Conservation (phyloP, 2,888 invertebrate species). For the Phlogophora meticulosa region DNA sequence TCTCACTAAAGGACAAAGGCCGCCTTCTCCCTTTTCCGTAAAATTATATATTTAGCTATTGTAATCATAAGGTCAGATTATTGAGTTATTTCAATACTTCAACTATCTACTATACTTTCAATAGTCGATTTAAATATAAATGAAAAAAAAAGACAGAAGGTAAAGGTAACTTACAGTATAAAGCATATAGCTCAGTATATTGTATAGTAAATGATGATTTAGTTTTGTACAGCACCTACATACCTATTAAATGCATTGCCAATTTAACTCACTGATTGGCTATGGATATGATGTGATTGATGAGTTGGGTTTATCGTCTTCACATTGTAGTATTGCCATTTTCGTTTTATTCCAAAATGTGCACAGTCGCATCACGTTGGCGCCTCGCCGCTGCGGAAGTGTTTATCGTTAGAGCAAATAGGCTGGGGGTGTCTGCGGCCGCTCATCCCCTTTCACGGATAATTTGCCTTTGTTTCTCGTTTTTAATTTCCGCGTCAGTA, state of each 20-base stretch:
- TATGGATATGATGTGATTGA: background rate
- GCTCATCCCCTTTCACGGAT: slow-evolving; percentile 79
- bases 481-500: slow-evolving; percentile 85
- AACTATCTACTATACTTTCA: too few relatives aligned
- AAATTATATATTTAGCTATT: too few relatives aligned
- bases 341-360: slow-evolving; percentile 44
- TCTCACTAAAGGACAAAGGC: too few relatives aligned
- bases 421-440: slow-evolving; percentile 71
- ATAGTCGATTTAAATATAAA: too few relatives aligned
- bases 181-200: too few relatives aligned
- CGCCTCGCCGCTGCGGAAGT: slow-evolving; percentile 66
- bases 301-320: background rate
- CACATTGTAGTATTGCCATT: background rate
- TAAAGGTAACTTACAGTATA: too few relatives aligned
- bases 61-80: too few relatives aligned
- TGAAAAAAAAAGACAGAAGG: too few relatives aligned
- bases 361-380: slow-evolving; percentile 30
- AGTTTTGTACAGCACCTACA: background rate
- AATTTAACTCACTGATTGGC: slow-evolving; percentile 2
- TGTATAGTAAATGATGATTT: too few relatives aligned
- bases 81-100: too few relatives aligned
- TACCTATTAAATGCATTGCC: background rate
- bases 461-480: slow-evolving; percentile 85
- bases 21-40: too few relatives aligned
- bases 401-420: slow-evolving; percentile 79